phyloP scores from a whole-genome alignment of 2,113 vertebrate genomes.

The Chloroceryle aenea region DNA sequence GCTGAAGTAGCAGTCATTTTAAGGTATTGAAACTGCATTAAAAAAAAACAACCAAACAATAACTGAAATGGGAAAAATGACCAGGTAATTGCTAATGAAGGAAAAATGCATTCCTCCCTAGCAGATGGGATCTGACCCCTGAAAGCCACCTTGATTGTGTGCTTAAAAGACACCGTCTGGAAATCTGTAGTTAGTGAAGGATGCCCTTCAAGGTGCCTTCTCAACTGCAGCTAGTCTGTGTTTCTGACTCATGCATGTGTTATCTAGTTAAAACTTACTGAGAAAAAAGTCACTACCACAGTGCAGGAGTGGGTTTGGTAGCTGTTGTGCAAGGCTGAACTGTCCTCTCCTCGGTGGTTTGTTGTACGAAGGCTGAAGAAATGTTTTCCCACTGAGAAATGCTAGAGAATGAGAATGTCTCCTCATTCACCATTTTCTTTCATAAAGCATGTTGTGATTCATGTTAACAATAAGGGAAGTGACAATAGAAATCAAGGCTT shows the following conservation, averaged over 20 bases:
- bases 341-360: background rate
- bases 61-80: background rate
- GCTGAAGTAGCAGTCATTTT: background rate
- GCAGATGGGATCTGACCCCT: background rate
- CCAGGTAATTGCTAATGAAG: background rate
- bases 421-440: background rate
- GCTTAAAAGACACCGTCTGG: background rate
- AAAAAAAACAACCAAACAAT: background rate
- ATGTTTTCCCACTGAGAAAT: background rate
- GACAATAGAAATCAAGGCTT: background rate
- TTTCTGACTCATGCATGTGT: background rate
- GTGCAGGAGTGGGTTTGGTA: background rate
- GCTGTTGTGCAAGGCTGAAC: background rate
- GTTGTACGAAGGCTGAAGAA: background rate
- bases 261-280: background rate
- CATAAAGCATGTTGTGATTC: background rate
- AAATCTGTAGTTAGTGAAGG: background rate
- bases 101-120: background rate
- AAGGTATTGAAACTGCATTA: background rate
- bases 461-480: background rate
- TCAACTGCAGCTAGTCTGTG: background rate
- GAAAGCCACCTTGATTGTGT: background rate
- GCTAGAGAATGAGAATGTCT: background rate
- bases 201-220: background rate
- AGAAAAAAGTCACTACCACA: background rate